A percentile compares a stretch with the other conserved stretches of the same genome.
phyloP scores from a whole-genome alignment of 2,888 invertebrate species.

The Cosmopolites sordidus region DNA sequence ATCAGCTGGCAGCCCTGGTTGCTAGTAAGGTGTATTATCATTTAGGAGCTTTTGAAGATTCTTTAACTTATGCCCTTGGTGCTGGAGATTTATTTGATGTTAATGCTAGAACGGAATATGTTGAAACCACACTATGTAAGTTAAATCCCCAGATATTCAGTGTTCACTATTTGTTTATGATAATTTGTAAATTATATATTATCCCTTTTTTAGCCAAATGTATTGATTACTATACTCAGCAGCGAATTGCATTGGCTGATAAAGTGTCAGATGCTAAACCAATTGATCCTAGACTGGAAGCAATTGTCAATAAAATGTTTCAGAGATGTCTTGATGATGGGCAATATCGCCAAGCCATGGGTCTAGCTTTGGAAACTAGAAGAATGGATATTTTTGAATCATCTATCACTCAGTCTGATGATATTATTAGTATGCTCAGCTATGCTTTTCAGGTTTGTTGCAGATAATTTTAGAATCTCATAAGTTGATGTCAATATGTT shows the following conservation, averaged over 20 bases:
- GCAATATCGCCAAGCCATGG: conserved; percentile 93
- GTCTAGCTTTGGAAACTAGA: conserved; percentile 92
- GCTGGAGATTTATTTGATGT: conserved; percentile 95
- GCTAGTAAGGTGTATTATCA: conserved; percentile 99
- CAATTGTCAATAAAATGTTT: conserved; percentile 96
- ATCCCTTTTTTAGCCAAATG: conserved; percentile 71
- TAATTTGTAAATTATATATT: not conserved
- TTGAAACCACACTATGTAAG: conserved; percentile 85
- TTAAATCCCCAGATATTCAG: not conserved
- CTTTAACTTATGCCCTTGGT: conserved; percentile 93
- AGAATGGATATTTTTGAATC: conserved; percentile 95
- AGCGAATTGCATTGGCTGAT: conserved; percentile 70
- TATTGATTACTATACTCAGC: conserved; percentile 93
- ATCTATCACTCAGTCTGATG: conserved; percentile 88
- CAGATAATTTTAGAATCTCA: not conserved
- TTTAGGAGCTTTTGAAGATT: conserved; percentile 94
- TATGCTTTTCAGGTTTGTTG: conserved; percentile 84
- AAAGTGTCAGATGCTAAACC: conserved; percentile 62
- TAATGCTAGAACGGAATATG: conserved; percentile 90
- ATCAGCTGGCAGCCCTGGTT: conserved; percentile 91
- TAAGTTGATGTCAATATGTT: not conserved
- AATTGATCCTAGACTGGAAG: conserved; percentile 81
- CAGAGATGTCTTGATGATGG: conserved; percentile 91
- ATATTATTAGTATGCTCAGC: conserved; percentile 82
- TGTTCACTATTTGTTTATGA: not conserved